Evolutionary conservation across 1,140 invertebrate species (phyloP).

Genomic region (Drosophila seguyi): DNA sequence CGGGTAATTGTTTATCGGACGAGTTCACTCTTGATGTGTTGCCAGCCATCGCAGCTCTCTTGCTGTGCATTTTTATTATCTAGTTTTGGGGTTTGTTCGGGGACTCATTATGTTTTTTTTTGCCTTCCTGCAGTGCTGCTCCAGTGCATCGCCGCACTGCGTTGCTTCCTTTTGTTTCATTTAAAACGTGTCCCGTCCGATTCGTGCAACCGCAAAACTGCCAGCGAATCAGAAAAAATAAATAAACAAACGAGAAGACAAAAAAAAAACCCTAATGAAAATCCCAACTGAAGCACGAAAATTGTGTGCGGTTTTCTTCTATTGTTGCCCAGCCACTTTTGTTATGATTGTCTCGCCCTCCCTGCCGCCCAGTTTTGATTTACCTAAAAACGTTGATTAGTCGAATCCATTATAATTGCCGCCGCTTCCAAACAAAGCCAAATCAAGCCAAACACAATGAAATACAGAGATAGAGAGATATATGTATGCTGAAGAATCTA

Average conservation of each 20-base stretch:
- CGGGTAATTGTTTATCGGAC: slow-evolving; percentile 70
- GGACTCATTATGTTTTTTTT: slow-evolving; percentile 45
- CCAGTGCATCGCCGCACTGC: slow-evolving; percentile 64
- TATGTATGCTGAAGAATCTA: slow-evolving; percentile 47
- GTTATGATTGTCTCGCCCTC: slow-evolving; percentile 43
- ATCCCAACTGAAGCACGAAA: slow-evolving; percentile 79
- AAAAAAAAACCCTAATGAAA: slow-evolving; percentile 57
- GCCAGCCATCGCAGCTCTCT: slow-evolving; percentile 8
- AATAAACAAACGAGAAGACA: slow-evolving; percentile 39
- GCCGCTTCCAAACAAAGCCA: slow-evolving; percentile 65
- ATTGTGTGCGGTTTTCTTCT: slow-evolving; percentile 72
- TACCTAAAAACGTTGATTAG: slow-evolving; percentile 81
- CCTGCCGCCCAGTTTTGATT: slow-evolving; percentile 55
- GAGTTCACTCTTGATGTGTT: slow-evolving; percentile 65
- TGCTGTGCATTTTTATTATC: slow-evolving; percentile 51
- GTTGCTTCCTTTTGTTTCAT: slow-evolving; percentile 69
- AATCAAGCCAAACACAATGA: slow-evolving; percentile 52
- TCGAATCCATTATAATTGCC: slow-evolving; percentile 79
- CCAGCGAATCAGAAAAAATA: slow-evolving; percentile 37
- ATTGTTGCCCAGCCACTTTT: slow-evolving; percentile 56
- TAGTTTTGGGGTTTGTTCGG: slow-evolving; percentile 54
- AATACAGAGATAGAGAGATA: slow-evolving; percentile 13
- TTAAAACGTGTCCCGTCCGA: slow-evolving; percentile 73
- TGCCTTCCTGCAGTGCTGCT: slow-evolving; percentile 49
- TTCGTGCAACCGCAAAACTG: slow-evolving; percentile 38